Evolutionary conservation across 2,888 invertebrate species (phyloP).

Genomic region (Lucinisca nassula): DNA sequence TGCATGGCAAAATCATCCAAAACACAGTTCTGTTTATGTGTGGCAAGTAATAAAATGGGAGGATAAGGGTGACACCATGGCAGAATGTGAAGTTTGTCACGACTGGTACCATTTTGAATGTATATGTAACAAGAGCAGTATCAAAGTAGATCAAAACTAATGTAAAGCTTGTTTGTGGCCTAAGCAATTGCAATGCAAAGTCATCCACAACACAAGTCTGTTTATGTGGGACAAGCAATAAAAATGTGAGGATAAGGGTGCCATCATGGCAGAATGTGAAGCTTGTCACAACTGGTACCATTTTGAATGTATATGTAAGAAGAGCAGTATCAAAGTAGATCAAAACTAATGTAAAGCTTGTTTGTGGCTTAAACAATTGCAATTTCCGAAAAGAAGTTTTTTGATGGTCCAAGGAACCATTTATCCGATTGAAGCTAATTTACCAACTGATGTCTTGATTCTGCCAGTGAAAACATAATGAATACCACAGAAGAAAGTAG

Average conservation of each 20-base stretch:
- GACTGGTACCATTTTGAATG: background rate
- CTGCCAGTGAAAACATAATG: background rate
- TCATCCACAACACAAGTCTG: background rate
- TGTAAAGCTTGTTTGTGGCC: background rate
- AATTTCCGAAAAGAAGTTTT: background rate
- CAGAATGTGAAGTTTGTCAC: background rate
- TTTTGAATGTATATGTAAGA: background rate
- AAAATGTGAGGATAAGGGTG: background rate
- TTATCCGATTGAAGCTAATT: background rate
- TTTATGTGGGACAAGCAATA: background rate
- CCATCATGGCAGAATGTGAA: background rate
- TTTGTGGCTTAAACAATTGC: background rate
- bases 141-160: background rate
- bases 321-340: background rate
- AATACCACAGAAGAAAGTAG: too few relatives aligned
- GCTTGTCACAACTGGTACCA: background rate
- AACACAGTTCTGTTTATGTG: background rate
- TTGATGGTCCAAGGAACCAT: background rate
- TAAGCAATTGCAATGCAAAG: background rate
- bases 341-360: background rate
- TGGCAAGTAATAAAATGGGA: background rate
- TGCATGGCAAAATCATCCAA: background rate
- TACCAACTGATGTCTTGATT: background rate
- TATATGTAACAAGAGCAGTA: background rate
- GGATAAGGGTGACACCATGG: background rate